Evolutionary conservation across 2,113 vertebrate genomes (phyloP), one percentile per base, ranked within the genome.

Genomic region (Aegypius monachus): DNA sequence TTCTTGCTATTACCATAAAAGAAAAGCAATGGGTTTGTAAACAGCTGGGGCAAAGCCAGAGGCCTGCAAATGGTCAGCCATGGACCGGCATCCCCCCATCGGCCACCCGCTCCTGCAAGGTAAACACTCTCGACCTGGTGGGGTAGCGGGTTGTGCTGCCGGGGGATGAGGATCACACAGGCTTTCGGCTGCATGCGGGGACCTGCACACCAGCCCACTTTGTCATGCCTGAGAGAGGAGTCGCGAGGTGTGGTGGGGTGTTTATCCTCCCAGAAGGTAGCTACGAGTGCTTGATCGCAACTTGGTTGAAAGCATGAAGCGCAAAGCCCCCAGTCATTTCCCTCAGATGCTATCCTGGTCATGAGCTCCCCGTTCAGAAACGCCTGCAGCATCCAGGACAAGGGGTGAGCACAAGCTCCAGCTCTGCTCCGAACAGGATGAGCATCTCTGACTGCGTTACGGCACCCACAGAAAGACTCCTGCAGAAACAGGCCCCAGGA

Each of bases 121-220:
- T 13, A 42, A 66, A 79, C 0, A 0, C 12, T 84, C 63, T 70
- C 2, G 5, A 14, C 13, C 22, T 31, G 23, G 4, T 7, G 8
- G 9, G 21, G 12, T 8, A 31, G 12, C 14, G 67, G 9, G 22
- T 38, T 0, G 2, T 20, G 3, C 31, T 65, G 36, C 36, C 20
- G 6, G 3, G 19, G 36, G 65, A 34, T 6, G 1, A 81, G 34
- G 19, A 71, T 71, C 42, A 45, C 4, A 15, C 15, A 58, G 42
- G n/a, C 31, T 71, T 65, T n/a, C 0, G 3, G 78, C 62, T 32
- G 21, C 6, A 5, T 1, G 4, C 22, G 10, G 20, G 10, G n/a
- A 27, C n/a, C 25, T 50, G 22, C 4, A 16, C 3, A 11, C 12
- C 42, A 48, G 47, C 32, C 68, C 40, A 11, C 50, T 20, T 59